Evolutionary conservation across 2,888 invertebrate species (phyloP), one percentile per base, ranked within the genome.

Genomic region (Hermaeophaga mercurialis): DNA sequence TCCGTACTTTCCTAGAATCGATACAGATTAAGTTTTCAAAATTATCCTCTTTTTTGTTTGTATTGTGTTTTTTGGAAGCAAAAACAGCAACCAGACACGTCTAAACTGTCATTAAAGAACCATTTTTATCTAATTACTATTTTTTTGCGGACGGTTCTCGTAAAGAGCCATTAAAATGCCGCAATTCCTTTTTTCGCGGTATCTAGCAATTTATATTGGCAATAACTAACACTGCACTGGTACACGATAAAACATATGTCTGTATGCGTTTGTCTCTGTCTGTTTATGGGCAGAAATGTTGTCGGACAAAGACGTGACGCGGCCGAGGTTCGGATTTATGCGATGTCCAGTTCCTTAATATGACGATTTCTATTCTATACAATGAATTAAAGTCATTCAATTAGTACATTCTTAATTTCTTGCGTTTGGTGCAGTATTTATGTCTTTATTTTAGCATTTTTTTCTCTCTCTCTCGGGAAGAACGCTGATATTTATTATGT

Each of bases 371-470:
- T 73, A 73, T 73, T 72, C 73, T 65, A 68, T 63, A 62, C 68
- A 67, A 67, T 69, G 71, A 72, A 73, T 73, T 73, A 73, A 72
- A 70, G 59, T 63, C 69, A 72, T 72, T 73, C 73, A 73, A 73
- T 73, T 73, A 73, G 71, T 69, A 68, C 71, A 70, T 72, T 73
- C 70, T 71, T 73, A 72, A 72, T 71, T 73, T 72, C 70, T 72
- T 72, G 61, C 55, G 59, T 61, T 65, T 64, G 66, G 60, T 58
- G 41, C 50, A 59, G 66, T 69, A 71, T 72, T 72, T 72, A 72
- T 72, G 72, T 70, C 69, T 71, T 68, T 70, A 72, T 72, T 71
- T 66, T 64, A 61, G 58, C 65, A 48, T 28, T 56, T 65, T 59
- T 61, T 58, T 28, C 19, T 14, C 9, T 5, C 8, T n/a, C 41